phyloP scores from a whole-genome alignment of 2,797 vertebrate species.

The Anas acuta region DNA sequence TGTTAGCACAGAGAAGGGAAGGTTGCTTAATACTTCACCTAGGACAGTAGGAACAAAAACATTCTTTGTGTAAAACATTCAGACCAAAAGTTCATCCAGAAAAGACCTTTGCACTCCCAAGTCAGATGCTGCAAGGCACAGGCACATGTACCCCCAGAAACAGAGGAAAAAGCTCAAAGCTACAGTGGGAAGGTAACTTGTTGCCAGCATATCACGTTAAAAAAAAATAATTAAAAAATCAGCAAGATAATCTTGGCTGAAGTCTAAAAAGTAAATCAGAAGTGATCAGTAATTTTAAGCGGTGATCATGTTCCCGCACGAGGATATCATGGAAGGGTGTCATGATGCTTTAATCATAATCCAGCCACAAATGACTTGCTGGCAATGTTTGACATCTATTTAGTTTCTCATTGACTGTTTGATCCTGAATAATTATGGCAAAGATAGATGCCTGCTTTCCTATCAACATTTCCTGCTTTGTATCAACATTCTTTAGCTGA shows the following conservation, averaged over 20 bases:
- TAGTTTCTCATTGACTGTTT: not conserved
- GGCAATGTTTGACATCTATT: not conserved
- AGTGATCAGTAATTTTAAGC: not conserved
- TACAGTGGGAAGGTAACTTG: not conserved
- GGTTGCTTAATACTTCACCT: not conserved
- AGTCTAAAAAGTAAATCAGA: not conserved
- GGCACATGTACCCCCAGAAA: fast-evolving
- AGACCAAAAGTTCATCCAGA: not conserved
- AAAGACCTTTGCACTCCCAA: constrained; percentile 32
- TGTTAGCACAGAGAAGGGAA: not conserved
- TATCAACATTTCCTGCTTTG: not conserved
- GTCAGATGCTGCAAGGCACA: not conserved
- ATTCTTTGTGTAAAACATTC: not conserved
- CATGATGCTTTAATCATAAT: not conserved
- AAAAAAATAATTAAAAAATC: not conserved
- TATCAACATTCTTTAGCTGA: not conserved
- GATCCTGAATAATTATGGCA: not conserved
- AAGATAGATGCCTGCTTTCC: not conserved
- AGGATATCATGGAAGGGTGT: not conserved
- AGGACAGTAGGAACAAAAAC: not conserved
- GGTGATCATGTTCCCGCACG: not conserved
- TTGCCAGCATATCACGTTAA: not conserved
- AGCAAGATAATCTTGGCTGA: not conserved
- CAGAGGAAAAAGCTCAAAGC: not conserved
- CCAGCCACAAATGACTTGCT: not conserved